Base-by-base conservation (phyloP, 2,113 vertebrate species). In the Anser cygnoides region DNA sequence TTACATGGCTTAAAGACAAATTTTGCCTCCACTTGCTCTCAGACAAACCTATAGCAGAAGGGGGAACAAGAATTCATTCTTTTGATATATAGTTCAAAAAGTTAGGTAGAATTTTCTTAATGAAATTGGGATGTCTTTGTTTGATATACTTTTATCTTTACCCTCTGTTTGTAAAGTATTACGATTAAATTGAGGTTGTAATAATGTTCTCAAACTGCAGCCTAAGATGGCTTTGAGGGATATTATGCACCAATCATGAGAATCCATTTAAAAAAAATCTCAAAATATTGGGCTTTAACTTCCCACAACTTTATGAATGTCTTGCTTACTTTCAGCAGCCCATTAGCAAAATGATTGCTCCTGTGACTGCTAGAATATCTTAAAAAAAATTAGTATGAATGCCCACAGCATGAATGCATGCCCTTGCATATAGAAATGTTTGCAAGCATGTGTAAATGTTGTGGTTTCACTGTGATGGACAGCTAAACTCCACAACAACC, bases 1-100 rank as follows among this genome's bases (percentile, higher is more conserved):
- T 35, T 44, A 22, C 3, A 3, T 2, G 8, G 4, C 22, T 2
- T 1, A 22, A 72, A 10, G 15, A 80, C 7, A 29, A 33, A 59
- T 59, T 93, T 74, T 72, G 22, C 8, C 58, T 50, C 8, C 3
- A n/a, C 1, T 0, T 31, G 5, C 10, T 73, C n/a, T 78, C 35
- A 61, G 25, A 67, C 9, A 67, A 81, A 26, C 7, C 11, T 35
- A 22, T 49, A 55, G 13, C 7, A 67, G 25, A 25, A 54, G 84
- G 29, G 3, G 2, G 10, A 87, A 65, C 54, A 82, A 35, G 29
- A 89, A 72, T 78, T 89, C 22, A 59, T 3, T 79, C 3, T 49
- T 72, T 33, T 57, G 20, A 59, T 23, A 26, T 2, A 11, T 5
- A 43, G 19, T 33, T 55, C 3, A 59, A 46, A 88, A 71, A 74